Evolutionary conservation across 2,113 vertebrate genomes (phyloP), one percentile per base, ranked within the genome.

Genomic region (Nothoprocta pentlandii): DNA sequence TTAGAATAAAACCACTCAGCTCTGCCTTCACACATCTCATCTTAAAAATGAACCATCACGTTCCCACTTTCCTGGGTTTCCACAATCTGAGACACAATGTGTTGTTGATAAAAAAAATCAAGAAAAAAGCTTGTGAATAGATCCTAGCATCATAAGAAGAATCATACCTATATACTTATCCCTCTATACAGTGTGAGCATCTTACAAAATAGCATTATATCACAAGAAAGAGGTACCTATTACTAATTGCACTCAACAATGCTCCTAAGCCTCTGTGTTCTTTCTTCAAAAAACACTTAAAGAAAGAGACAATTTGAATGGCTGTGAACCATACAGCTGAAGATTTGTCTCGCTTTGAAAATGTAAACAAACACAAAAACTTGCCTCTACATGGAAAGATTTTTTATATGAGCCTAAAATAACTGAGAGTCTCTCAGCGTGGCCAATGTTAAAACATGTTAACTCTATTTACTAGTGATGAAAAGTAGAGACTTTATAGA

Each of bases 281-380:
- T 93, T 96, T 93, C 93, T 85, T 54, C 73, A 97, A 96, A 96
- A 82, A 62, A 16, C 42, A 95, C 19, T 93, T 76, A 91, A 82
- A 51, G 47, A 85, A 97, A 97, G 97, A 81, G 81, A 89, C 86
- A 95, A 92, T 89, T 91, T 91, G 76, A 83, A 10, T 63, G 67
- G 90, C 28, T 42, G 16, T 63, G 80, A 95, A 93, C 36, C 59
- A 90, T 56, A 76, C 67, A 89, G 89, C 8, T 88, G 67, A 47
- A 96, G 73, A 95, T 74, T 92, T 3, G 4, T 34, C 64, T 85
- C 85, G 66, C 74, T 93, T 83, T 85, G 56, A 78, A 94, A 84
- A 82, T 68, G 83, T 92, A 96, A 97, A 97, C 75, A 97, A 96
- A 96, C 77, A 34, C 86, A 73, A 56, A 97, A 92, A 61, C 59